Percentiles rank a stretch among this genome's conserved stretches.
Evolutionary conservation across 2,888 invertebrate genomes (phyloP).

Genomic region (Lomographa bimaculata): DNA sequence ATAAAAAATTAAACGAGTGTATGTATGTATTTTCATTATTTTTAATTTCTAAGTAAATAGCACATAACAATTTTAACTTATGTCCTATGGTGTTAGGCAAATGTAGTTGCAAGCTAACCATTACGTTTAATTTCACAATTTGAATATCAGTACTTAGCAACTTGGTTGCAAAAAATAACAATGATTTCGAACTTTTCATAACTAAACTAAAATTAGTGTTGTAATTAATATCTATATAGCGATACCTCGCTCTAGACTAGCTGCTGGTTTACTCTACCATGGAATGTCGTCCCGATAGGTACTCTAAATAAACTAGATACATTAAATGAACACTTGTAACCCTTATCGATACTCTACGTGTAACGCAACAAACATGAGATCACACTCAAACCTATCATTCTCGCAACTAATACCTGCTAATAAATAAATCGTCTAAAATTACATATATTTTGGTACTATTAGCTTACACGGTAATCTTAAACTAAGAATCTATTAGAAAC

Average conservation of each 20-base stretch:
- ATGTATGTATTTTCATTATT: slow-evolving; percentile 28
- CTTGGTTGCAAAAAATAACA: slow-evolving; percentile 59
- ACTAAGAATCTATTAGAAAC: slow-evolving; percentile 48
- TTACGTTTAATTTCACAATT: slow-evolving; percentile 40
- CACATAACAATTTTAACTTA: slow-evolving; percentile 49
- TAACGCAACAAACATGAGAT: slow-evolving; percentile 71
- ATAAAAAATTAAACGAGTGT: no score
- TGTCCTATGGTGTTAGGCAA: slow-evolving; percentile 41
- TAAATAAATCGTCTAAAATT: slow-evolving; percentile 79
- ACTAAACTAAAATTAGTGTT: slow-evolving; percentile 43
- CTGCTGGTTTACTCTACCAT: slow-evolving; percentile 66
- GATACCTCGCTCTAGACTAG: slow-evolving; percentile 74
- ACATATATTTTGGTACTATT: slow-evolving; percentile 75
- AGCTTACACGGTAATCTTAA: slow-evolving; percentile 59
- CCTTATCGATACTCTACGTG: slow-evolving; percentile 50
- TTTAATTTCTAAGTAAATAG: slow-evolving; percentile 31
- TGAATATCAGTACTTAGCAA: slow-evolving; percentile 57
- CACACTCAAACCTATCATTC: slow-evolving; percentile 70
- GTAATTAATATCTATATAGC: slow-evolving; percentile 50
- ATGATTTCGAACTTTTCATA: slow-evolving; percentile 45
- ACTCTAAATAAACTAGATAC: slow-evolving; percentile 53
- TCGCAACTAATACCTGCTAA: slow-evolving; percentile 64
- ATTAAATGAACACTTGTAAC: slow-evolving; percentile 64
- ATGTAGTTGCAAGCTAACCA: slow-evolving; percentile 45
- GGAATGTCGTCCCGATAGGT: slow-evolving; percentile 69